Conservation (phyloP, 1,140 invertebrate genomes). For the Drosophila azteca region DNA sequence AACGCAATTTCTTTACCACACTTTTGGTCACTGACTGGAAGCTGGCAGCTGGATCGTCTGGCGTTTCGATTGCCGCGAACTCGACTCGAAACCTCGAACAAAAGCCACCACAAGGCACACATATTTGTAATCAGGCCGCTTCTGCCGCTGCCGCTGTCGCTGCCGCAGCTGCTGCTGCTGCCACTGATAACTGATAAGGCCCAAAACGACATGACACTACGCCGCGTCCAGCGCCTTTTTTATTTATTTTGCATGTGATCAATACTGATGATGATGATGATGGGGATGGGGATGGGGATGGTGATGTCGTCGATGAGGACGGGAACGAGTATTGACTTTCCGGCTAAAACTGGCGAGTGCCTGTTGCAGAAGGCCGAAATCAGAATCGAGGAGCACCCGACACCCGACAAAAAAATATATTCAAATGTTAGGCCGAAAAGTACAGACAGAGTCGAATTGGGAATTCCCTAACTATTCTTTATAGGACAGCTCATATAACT, state of each 20-base stretch:
- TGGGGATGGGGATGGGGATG: no score
- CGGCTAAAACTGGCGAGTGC: slow-evolving; percentile 60
- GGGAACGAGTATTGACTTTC: slow-evolving; percentile 27
- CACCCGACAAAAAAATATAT: not conserved
- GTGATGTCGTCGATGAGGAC: slow-evolving; percentile 18
- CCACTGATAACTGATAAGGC: slow-evolving; percentile 29
- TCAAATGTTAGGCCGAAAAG: slow-evolving; percentile 10
- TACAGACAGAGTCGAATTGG: slow-evolving; percentile 11
- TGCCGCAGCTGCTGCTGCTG: no score
- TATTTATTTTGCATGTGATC: slow-evolving; percentile 29
- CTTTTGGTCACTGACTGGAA: slow-evolving; percentile 66
- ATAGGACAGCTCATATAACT: no score
- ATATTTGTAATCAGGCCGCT: slow-evolving; percentile 58
- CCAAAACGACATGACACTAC: slow-evolving; percentile 6
- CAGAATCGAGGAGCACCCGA: slow-evolving; percentile 1
- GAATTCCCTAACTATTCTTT: slow-evolving; percentile 21
- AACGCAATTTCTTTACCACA: slow-evolving; percentile 41
- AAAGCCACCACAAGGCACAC: slow-evolving; percentile 44
- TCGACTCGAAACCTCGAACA: slow-evolving; percentile 79
- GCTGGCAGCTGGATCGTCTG: slow-evolving; percentile 42
- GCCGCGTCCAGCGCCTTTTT: slow-evolving; percentile 13
- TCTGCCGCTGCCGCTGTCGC: slow-evolving; percentile 23
- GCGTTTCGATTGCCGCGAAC: slow-evolving; percentile 48
- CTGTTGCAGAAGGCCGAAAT: slow-evolving; percentile 64
- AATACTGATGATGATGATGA: slow-evolving; percentile 39